A percentile compares a stretch with the other conserved stretches of the same genome.
phyloP scores from a whole-genome alignment of 2,113 vertebrate species.

The Grantiella picta region DNA sequence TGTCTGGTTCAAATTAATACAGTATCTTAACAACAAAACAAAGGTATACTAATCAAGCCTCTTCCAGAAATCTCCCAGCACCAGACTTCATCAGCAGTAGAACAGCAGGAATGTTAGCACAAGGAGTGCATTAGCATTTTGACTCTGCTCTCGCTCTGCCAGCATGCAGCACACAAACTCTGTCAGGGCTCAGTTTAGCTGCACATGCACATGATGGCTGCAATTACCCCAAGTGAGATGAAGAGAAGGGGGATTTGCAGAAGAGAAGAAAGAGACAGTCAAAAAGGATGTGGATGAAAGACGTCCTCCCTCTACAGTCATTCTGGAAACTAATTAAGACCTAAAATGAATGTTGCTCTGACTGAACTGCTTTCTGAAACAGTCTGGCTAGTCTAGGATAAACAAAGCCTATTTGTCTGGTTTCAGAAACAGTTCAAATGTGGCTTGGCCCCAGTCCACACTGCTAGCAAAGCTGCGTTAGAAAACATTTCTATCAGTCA shows the following conservation, averaged over 20 bases:
- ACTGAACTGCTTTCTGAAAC: background rate
- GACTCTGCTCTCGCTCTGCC: background rate
- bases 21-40: background rate
- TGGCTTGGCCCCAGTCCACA: constrained; percentile 13
- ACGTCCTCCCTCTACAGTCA: background rate
- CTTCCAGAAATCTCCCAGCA: background rate
- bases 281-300: background rate
- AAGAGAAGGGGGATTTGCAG: background rate
- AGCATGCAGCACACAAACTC: background rate
- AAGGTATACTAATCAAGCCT: background rate
- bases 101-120: background rate
- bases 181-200: background rate
- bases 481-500: background rate
- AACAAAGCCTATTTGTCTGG: constrained; percentile 41
- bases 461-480: background rate
- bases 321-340: constrained; percentile 17
- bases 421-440: constrained; percentile 31
- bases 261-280: background rate
- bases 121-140: background rate
- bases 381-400: constrained; percentile 27
- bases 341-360: background rate
- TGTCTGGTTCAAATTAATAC: background rate
- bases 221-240: background rate
- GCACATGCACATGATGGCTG: background rate
- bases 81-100: background rate